Percentiles rank a stretch among this genome's conserved stretches.
Evolutionary conservation across 2,888 invertebrate genomes (phyloP).

Genomic region (Epinotia nisella): DNA sequence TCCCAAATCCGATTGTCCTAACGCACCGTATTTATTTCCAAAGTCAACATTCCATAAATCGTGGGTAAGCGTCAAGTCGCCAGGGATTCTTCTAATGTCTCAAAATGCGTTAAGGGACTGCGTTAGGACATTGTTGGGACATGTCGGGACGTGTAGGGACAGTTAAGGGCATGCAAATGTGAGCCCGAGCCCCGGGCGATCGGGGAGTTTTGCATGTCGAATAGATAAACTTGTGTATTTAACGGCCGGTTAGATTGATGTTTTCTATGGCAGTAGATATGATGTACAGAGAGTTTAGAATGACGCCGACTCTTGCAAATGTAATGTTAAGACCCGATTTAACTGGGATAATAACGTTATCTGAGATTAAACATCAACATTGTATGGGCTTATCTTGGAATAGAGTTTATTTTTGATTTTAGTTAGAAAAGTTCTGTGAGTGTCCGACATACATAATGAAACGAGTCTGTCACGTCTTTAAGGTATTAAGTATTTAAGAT

Average conservation of each 20-base stretch:
- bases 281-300: background rate
- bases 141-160: conserved; percentile 29
- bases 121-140: conserved; percentile 38
- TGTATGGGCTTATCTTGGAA: no score
- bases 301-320: background rate
- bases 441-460: no score
- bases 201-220: conserved; percentile 33
- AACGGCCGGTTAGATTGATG: conserved; percentile 25
- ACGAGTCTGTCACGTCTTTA: no score
- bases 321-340: no score
- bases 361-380: no score
- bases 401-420: no score
- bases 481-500: no score
- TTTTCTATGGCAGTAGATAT: background rate
- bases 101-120: conserved; percentile 49
- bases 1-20: conserved; percentile 38
- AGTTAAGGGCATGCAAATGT: conserved; percentile 50
- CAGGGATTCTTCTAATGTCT: conserved; percentile 50
- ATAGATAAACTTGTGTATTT: conserved; percentile 39
- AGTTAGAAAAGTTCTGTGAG: no score
- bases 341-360: background rate
- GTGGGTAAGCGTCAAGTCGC: conserved; percentile 43
- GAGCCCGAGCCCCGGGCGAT: conserved; percentile 39
- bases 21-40: conserved; percentile 36
- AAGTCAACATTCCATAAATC: conserved; percentile 44